phyloP scores from a whole-genome alignment of 2,797 vertebrate species.

The Ciconia nigra region DNA sequence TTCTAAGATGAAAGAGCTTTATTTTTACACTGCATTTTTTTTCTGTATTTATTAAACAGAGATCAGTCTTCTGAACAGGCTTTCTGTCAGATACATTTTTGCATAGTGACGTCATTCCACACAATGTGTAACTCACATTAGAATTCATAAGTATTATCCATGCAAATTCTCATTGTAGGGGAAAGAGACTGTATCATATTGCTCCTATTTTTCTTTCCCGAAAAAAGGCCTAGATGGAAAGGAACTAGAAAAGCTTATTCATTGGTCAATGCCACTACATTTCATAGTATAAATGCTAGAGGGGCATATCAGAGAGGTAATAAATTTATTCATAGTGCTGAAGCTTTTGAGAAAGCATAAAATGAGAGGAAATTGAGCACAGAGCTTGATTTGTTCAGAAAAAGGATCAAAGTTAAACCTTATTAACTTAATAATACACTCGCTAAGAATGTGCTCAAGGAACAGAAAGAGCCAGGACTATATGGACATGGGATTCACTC shows the following conservation, averaged over 20 bases:
- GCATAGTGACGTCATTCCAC: neutral
- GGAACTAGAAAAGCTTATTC: conserved; percentile 1
- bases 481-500: neutral
- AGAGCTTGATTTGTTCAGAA: conserved; percentile 30
- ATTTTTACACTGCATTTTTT: neutral
- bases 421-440: conserved; percentile 29
- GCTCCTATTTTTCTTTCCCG: neutral
- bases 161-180: neutral
- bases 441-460: neutral
- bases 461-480: neutral
- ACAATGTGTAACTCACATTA: neutral
- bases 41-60: neutral
- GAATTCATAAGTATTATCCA: neutral
- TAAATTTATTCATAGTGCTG: conserved; percentile 8
- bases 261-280: neutral
- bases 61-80: neutral
- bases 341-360: conserved; percentile 1
- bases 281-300: neutral
- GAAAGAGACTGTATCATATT: neutral
- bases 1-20: neutral
- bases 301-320: neutral
- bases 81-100: neutral
- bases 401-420: conserved; percentile 22
- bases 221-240: neutral
- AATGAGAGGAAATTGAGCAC: neutral